Evolutionary conservation across 1,140 invertebrate species (phyloP).

Genomic region (Zeugodacus cucurbitae): DNA sequence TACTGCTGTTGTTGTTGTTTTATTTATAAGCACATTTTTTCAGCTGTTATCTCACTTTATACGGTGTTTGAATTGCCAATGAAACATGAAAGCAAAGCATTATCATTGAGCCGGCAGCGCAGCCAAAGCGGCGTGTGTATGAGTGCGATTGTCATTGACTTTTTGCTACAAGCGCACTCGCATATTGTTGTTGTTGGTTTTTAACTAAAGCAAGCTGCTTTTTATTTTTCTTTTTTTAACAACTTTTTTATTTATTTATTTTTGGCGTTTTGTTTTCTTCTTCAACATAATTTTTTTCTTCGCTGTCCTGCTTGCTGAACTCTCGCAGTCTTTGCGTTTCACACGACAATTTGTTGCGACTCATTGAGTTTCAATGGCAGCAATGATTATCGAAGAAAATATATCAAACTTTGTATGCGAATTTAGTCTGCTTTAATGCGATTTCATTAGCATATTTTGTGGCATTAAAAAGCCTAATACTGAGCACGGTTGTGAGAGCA

Average conservation of each 20-base stretch:
- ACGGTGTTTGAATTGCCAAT: neutral
- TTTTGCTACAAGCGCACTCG: neutral
- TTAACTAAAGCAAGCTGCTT: too few relatives aligned
- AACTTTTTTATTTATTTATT: neutral
- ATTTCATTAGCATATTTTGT: conserved; percentile 7
- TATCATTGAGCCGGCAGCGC: neutral
- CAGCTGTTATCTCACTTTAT: neutral
- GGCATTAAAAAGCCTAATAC: neutral
- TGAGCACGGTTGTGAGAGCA: neutral
- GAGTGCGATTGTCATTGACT: neutral
- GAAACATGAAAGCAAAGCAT: neutral
- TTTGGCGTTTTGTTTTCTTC: neutral
- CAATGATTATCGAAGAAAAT: neutral
- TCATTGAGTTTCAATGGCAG: neutral
- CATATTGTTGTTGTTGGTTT: neutral
- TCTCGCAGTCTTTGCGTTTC: neutral
- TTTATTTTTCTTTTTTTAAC: neutral
- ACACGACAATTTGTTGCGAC: neutral
- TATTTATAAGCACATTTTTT: neutral
- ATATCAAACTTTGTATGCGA: neutral
- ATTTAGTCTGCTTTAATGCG: neutral
- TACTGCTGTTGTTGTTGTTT: neutral
- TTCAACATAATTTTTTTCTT: neutral
- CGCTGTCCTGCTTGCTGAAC: neutral
- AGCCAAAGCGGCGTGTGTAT: neutral